These are phyloP conservation scores for Dryomyza anilis DNA, from an alignment of 2,888 invertebrate genomes.

Conservation along the genomic window DNA sequence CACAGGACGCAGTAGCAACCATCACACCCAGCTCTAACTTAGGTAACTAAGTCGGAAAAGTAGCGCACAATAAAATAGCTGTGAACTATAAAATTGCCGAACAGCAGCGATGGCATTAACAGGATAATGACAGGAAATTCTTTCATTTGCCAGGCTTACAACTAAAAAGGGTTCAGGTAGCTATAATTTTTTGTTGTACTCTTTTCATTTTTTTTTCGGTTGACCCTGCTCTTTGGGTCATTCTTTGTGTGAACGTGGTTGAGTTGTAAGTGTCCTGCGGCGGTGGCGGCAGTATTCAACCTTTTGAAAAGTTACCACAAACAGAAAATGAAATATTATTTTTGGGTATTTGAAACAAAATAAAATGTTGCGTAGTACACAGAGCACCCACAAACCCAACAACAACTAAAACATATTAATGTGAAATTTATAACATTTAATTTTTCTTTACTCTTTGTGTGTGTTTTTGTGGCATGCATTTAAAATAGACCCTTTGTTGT, in stretches of 20 bases:
- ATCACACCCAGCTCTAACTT: too few relatives aligned
- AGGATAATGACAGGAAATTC: conserved; percentile 3
- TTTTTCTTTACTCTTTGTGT: background rate
- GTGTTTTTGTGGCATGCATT: too few relatives aligned
- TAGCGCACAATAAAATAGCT: conserved; percentile 3
- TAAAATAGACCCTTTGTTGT: background rate
- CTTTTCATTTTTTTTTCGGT: background rate
- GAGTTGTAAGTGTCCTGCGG: background rate
- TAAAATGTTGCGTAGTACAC: background rate
- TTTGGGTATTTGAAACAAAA: background rate
- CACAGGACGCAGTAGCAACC: too few relatives aligned
- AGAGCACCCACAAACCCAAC: too few relatives aligned
- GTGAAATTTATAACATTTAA: conserved; percentile 7
- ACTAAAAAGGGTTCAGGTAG: background rate
- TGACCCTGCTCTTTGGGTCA: too few relatives aligned
- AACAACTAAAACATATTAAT: background rate
- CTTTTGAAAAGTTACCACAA: background rate
- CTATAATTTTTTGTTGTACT: background rate
- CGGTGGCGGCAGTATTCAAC: background rate
- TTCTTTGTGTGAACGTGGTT: too few relatives aligned
- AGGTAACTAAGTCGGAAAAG: background rate
- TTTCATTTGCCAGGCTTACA: background rate
- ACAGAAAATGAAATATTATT: background rate
- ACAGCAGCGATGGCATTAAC: too few relatives aligned
- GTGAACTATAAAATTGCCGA: conserved; percentile 12